A percentile compares a stretch with the other conserved stretches of the same genome.
These are phyloP conservation scores for Leucoma salicis DNA, from an alignment of 2,888 invertebrate genomes.

Conservation along the genomic window DNA sequence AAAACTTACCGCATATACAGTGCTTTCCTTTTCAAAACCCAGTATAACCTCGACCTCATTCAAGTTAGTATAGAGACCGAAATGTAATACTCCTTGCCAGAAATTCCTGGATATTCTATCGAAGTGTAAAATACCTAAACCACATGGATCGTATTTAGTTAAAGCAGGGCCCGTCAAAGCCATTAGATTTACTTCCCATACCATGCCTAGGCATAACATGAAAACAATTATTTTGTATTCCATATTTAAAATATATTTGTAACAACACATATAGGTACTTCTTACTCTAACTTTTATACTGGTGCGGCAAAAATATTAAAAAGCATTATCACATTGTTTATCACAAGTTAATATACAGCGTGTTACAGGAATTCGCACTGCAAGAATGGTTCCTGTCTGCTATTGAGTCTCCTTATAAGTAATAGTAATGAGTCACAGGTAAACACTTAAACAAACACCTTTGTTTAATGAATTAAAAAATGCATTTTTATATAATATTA, in stretches of 20 bases:
- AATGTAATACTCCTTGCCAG: conserved; percentile 59
- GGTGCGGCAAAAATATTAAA: conserved; percentile 3
- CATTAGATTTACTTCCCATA: conserved; percentile 46
- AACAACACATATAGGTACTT: neutral
- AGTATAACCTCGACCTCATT: conserved; percentile 48
- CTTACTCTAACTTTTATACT: conserved; percentile 2
- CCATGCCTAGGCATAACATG: conserved; percentile 20
- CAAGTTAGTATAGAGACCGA: conserved; percentile 51
- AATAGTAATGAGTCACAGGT: conserved; percentile 58
- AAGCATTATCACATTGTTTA: conserved; percentile 14
- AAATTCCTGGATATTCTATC: conserved; percentile 48
- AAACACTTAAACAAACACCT: conserved; percentile 40
- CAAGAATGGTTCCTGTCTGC: conserved; percentile 24
- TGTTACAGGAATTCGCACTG: conserved; percentile 33
- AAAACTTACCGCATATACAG: conserved; percentile 55
- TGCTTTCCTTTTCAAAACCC: conserved; percentile 50
- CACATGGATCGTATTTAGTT: conserved; percentile 67
- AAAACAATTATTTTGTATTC: conserved; percentile 12
- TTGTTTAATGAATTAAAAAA: conserved; percentile 33
- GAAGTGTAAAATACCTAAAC: conserved; percentile 62
- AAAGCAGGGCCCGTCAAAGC: conserved; percentile 55
- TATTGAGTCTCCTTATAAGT: conserved; percentile 47
- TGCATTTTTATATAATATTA: conserved; percentile 19
- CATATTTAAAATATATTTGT: conserved; percentile 6
- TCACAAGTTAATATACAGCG: conserved; percentile 35